A percentile compares a stretch with the other conserved stretches of the same genome.
phyloP scores from a whole-genome alignment of 64 coral and sea anemone genomes.

The Pachyseris speciosa region DNA sequence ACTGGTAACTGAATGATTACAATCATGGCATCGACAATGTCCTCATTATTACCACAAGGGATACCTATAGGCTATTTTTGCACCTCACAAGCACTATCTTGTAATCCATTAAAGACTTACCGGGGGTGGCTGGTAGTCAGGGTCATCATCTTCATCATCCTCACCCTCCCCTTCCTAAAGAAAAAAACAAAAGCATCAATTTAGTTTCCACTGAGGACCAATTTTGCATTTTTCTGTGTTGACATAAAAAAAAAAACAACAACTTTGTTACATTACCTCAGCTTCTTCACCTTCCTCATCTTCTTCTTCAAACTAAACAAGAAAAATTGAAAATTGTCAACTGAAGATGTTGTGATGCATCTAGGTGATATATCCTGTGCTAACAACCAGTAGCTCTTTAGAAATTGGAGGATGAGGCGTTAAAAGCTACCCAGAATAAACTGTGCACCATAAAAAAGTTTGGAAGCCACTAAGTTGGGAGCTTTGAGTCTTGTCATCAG shows the following conservation, averaged over 20 bases:
- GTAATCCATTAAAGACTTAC: background rate
- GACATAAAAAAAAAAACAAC: background rate
- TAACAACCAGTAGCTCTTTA: too few relatives aligned
- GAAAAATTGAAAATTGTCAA: background rate
- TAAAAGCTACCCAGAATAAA: too few relatives aligned
- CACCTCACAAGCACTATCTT: background rate
- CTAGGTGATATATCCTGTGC: background rate
- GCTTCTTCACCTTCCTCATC: slow-evolving; percentile 22
- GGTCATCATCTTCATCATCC: slow-evolving; percentile 84
- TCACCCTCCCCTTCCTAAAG: slow-evolving; percentile 61
- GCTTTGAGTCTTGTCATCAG: too few relatives aligned
- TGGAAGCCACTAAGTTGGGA: too few relatives aligned
- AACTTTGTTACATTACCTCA: slow-evolving; percentile 13
- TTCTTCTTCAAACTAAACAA: slow-evolving; percentile 40
- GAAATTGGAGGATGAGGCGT: too few relatives aligned
- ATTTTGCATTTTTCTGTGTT: background rate
- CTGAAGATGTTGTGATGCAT: background rate
- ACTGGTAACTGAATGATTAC: too few relatives aligned
- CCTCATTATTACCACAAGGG: too few relatives aligned
- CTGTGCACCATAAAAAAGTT: too few relatives aligned
- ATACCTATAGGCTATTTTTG: too few relatives aligned
- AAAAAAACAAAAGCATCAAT: background rate
- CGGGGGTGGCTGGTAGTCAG: slow-evolving; percentile 78
- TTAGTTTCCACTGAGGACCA: background rate
- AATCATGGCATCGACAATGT: too few relatives aligned